Conservation (phyloP, 2,888 invertebrate genomes). For the Drosophila mimetica region DNA sequence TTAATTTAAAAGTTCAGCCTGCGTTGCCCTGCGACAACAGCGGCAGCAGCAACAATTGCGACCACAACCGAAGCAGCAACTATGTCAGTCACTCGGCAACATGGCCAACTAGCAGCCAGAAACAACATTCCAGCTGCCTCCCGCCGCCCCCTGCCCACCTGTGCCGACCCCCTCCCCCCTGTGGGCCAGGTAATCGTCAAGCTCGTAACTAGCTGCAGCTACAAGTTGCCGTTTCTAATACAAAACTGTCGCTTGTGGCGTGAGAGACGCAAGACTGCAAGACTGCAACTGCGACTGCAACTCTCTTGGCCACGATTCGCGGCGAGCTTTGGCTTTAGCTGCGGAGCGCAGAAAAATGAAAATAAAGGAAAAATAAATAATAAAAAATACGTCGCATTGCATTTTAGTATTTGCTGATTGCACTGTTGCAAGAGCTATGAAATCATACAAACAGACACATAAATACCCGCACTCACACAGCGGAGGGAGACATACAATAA, state of each 20-base stretch:
- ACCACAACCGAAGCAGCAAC: conserved; percentile 57
- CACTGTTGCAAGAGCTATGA: conserved; percentile 63
- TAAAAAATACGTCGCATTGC: conserved; percentile 63
- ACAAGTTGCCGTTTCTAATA: conserved; percentile 78
- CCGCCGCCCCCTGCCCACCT: conserved; percentile 14
- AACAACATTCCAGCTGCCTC: conserved; percentile 76
- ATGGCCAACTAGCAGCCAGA: conserved; percentile 71
- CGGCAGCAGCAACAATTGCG: conserved; percentile 35
- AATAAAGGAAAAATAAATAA: conserved; percentile 49
- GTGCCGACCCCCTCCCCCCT: not conserved
- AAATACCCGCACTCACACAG: conserved; percentile 30
- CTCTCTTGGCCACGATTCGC: conserved; percentile 46
- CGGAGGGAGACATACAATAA: conserved; percentile 41
- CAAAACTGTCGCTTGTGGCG: conserved; percentile 77
- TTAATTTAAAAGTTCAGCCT: conserved; percentile 65
- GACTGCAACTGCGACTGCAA: conserved; percentile 7
- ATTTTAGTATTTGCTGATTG: conserved; percentile 70
- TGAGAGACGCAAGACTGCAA: conserved; percentile 57
- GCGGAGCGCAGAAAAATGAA: conserved; percentile 19
- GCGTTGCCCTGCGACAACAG: conserved; percentile 54
- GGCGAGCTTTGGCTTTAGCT: conserved; percentile 21
- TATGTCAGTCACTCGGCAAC: conserved; percentile 77
- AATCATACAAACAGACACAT: conserved; percentile 59
- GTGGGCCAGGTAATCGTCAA: conserved; percentile 40
- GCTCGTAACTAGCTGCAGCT: conserved; percentile 73